Evolutionary conservation across 2,888 invertebrate species (phyloP).

Genomic region (Osedax fenrisi): DNA sequence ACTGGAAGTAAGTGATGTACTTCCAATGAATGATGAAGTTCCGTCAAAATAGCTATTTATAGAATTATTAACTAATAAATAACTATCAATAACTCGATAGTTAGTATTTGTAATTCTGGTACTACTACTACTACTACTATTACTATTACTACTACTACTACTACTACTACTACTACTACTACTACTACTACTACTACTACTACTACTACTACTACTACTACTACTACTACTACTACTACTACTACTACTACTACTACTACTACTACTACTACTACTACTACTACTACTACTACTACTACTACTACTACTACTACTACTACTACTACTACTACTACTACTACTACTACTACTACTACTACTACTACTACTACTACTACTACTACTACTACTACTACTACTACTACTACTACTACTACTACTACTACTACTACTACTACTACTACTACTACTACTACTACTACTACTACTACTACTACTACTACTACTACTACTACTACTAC

Average conservation of each 20-base stretch:
- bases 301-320: not conserved
- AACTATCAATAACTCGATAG: not conserved
- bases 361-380: not conserved
- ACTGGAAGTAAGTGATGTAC: too few relatives aligned
- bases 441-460: not conserved
- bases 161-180: not conserved
- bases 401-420: not conserved
- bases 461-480: not conserved
- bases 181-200: not conserved
- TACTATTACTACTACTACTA: not conserved
- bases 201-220: constrained; percentile 2
- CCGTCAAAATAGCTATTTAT: too few relatives aligned
- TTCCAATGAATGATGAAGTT: too few relatives aligned
- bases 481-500: not conserved
- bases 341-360: not conserved
- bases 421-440: not conserved
- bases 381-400: not conserved
- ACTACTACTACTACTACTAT: not conserved
- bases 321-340: constrained; percentile 2
- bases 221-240: not conserved
- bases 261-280: constrained; percentile 2
- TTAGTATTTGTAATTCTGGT: not conserved
- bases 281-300: not conserved
- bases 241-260: not conserved
- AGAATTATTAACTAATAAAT: too few relatives aligned